Evolutionary conservation across 2,113 vertebrate genomes (phyloP).

Genomic region (Myotis brandtii): DNA sequence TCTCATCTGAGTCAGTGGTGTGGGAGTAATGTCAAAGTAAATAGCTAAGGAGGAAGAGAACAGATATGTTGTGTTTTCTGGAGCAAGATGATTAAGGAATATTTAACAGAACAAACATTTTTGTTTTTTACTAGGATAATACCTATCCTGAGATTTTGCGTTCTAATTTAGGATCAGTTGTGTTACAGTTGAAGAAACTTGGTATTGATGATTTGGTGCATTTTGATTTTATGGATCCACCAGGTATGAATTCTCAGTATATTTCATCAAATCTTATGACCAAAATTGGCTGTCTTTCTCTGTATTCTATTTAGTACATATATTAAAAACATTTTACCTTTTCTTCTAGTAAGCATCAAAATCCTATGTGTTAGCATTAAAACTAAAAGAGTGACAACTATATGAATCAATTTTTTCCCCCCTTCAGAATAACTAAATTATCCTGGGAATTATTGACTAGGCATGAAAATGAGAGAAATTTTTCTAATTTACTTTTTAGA

Average conservation of each 20-base stretch:
- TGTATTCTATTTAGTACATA: not conserved
- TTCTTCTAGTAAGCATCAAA: not conserved
- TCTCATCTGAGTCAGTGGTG: not conserved
- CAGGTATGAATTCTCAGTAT: conserved; percentile 87
- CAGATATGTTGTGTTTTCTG: conserved; percentile 7
- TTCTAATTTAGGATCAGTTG: conserved; percentile 96
- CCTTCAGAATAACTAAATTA: not conserved
- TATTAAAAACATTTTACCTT: not conserved
- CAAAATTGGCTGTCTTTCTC: not conserved
- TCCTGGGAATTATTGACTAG: not conserved
- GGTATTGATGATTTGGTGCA: conserved; percentile 98
- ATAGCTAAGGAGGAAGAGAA: not conserved
- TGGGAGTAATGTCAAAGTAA: conserved; percentile 41
- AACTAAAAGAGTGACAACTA: not conserved
- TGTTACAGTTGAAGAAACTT: conserved; percentile 97
- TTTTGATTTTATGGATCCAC: conserved; percentile 99
- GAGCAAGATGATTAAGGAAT: not conserved
- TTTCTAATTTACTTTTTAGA: not conserved
- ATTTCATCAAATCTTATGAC: conserved; percentile 40
- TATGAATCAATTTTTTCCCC: not conserved
- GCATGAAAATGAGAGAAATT: not conserved
- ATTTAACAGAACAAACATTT: not conserved
- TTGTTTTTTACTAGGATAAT: conserved; percentile 90
- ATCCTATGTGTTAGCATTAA: not conserved
- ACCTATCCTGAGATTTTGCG: conserved; percentile 98